Evolutionary conservation across 2,113 vertebrate species (phyloP).

Genomic region (Campylomormyrus numenius): DNA sequence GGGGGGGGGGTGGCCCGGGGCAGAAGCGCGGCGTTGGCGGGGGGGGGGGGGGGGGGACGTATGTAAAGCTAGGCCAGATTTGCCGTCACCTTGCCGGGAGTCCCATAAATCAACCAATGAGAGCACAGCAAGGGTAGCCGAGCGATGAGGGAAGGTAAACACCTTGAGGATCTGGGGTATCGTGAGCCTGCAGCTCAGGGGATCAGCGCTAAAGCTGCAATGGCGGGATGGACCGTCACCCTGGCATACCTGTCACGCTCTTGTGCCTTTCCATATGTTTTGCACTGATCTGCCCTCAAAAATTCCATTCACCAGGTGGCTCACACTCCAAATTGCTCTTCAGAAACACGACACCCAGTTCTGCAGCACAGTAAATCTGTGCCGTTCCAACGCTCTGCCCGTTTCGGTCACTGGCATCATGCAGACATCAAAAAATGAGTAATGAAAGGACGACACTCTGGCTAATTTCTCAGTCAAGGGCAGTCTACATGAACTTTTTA

Average conservation of each 20-base stretch:
- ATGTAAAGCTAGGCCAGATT: background rate
- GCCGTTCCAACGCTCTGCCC: background rate
- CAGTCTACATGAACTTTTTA: background rate
- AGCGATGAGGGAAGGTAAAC: background rate
- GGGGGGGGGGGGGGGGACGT: conserved; percentile 20
- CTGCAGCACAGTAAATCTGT: background rate
- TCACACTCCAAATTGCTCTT: background rate
- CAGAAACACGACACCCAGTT: background rate
- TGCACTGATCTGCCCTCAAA: background rate
- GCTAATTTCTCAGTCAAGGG: background rate
- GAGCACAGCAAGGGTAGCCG: background rate
- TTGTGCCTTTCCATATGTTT: background rate
- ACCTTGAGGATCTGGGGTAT: background rate
- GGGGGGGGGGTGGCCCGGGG: no score
- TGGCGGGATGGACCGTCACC: background rate
- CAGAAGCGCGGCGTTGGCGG: no score
- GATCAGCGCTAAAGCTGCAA: background rate
- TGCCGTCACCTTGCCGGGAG: background rate
- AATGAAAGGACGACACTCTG: background rate
- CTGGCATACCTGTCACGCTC: background rate
- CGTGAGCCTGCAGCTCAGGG: background rate
- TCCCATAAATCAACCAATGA: background rate
- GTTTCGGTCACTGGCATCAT: background rate
- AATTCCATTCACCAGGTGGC: background rate
- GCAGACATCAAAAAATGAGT: background rate